These are phyloP conservation scores for Caenorhabditis virilis DNA, from an alignment of 2,888 invertebrate genomes.

Conservation along the genomic window DNA sequence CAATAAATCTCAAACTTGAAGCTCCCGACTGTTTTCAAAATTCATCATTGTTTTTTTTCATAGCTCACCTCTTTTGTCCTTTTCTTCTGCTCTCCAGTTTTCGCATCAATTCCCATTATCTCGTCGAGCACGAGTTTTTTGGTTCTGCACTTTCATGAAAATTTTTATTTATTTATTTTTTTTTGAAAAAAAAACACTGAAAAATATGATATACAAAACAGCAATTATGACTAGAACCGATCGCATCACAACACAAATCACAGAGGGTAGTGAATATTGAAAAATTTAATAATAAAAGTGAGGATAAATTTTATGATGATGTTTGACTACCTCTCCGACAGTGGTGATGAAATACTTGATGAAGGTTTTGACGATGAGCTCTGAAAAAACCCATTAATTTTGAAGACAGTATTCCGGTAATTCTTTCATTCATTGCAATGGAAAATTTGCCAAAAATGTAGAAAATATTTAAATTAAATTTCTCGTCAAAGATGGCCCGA, in stretches of 20 bases:
- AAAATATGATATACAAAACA: too few species aligned
- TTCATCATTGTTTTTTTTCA: background rate
- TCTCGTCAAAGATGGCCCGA: too few species aligned
- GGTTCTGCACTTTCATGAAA: constrained; percentile 22
- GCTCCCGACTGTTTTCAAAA: too few species aligned
- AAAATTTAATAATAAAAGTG: too few species aligned
- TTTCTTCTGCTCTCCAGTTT: constrained; percentile 13
- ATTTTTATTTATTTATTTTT: too few species aligned
- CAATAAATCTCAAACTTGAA: too few species aligned
- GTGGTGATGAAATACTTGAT: constrained; percentile 22
- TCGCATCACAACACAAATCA: too few species aligned
- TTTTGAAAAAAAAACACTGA: too few species aligned
- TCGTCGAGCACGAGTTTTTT: constrained; percentile 32
- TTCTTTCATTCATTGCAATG: background rate
- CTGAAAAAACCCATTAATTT: constrained; percentile 1
- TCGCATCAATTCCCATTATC: constrained; percentile 27
- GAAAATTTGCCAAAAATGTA: background rate
- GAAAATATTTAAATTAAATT: too few species aligned
- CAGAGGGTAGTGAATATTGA: too few species aligned
- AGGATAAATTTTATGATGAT: background rate
- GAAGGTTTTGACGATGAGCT: constrained; percentile 19
- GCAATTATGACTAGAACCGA: too few species aligned
- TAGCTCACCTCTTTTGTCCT: constrained; percentile 20
- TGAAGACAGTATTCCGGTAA: background rate
- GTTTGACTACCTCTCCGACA: constrained; percentile 29